Conservation (phyloP, 2,113 vertebrate species). For the Nibea coibor region DNA sequence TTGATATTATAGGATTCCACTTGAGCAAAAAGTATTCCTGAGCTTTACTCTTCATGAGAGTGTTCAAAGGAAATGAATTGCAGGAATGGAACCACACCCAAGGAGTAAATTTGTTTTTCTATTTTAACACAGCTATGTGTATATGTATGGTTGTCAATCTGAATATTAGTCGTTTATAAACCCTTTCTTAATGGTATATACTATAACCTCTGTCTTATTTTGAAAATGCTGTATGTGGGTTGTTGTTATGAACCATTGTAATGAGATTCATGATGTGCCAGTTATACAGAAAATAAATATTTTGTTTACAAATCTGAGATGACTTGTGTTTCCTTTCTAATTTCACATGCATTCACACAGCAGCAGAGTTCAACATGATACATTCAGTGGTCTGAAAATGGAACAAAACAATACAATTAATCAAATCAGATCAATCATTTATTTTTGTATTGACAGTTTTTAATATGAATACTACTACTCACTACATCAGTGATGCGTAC, state of each 20-base stretch:
- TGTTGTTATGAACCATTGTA: constrained; percentile 31
- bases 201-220: neutral
- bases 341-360: neutral
- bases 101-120: neutral
- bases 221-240: constrained; percentile 17
- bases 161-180: neutral
- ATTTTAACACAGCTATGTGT: constrained; percentile 12
- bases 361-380: neutral
- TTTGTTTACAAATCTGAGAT: constrained; percentile 57
- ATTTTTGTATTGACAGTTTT: neutral
- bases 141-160: constrained; percentile 16
- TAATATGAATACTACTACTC: neutral
- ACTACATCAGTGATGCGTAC: neutral
- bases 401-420: neutral
- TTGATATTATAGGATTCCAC: constrained; percentile 14
- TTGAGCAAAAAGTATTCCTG: neutral
- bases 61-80: constrained; percentile 6
- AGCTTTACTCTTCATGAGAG: constrained; percentile 26
- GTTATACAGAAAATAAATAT: constrained; percentile 71
- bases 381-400: neutral
- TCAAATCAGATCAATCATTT: neutral
- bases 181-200: neutral
- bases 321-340: neutral
- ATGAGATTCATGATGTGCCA: constrained; percentile 25
- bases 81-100: constrained; percentile 53